A percentile compares a stretch with the other conserved stretches of the same genome.
Conservation (phyloP, 2,797 vertebrate species). For the Synanceia verrucosa region DNA sequence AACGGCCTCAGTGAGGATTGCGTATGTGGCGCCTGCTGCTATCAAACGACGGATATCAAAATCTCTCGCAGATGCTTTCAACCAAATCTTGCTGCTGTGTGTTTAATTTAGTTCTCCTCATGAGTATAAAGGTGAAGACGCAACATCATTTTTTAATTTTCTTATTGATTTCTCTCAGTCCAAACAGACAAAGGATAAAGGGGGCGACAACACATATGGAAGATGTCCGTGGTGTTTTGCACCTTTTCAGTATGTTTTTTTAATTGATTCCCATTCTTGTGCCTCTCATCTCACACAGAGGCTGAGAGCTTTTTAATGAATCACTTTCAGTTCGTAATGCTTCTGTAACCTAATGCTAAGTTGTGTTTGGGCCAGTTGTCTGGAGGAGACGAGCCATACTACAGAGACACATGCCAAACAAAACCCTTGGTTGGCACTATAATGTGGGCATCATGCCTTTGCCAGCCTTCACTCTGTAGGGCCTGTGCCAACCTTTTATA, state of each 20-base stretch:
- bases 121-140: conserved; percentile 6
- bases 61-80: conserved; percentile 49
- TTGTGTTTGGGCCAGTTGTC: conserved; percentile 71
- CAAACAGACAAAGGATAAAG: conserved; percentile 6
- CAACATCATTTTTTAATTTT: background rate
- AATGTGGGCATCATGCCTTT: conserved; percentile 78
- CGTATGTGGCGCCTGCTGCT: conserved; percentile 60
- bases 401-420: conserved; percentile 80
- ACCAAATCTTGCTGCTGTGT: conserved; percentile 31
- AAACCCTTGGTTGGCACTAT: conserved; percentile 78
- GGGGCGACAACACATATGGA: background rate
- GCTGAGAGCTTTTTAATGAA: conserved; percentile 60
- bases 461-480: conserved; percentile 77
- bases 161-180: background rate
- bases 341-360: conserved; percentile 72
- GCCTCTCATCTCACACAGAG: conserved; percentile 28
- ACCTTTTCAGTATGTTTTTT: conserved; percentile 33
- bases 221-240: conserved; percentile 10
- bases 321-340: conserved; percentile 60
- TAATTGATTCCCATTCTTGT: conserved; percentile 43
- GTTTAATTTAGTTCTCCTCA: conserved; percentile 10
- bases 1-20: conserved; percentile 62
- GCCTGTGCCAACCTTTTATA: conserved; percentile 79
- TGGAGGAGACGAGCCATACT: conserved; percentile 74
- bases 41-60: conserved; percentile 66